phyloP scores from a whole-genome alignment of 1,140 invertebrate species.

The Physella acuta region DNA sequence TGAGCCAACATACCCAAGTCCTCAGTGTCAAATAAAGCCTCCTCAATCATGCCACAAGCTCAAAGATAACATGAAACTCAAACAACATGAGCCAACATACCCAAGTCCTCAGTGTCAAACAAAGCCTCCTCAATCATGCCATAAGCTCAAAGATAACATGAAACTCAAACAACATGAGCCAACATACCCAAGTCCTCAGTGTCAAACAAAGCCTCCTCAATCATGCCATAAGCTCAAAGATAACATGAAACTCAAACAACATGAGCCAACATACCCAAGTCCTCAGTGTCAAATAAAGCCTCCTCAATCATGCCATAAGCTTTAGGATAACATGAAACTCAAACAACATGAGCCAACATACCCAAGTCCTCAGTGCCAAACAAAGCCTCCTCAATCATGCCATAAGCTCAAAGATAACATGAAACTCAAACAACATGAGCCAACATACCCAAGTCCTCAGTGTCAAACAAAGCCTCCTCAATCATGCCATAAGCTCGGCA shows the following conservation, averaged over 20 bases:
- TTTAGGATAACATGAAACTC: too few relatives aligned
- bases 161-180: too few relatives aligned
- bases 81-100: too few relatives aligned
- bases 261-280: too few relatives aligned
- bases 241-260: too few relatives aligned
- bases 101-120: conserved; percentile 91
- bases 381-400: conserved; percentile 85
- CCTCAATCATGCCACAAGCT: conserved; percentile 80
- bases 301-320: conserved; percentile 82
- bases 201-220: conserved; percentile 91
- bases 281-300: conserved; percentile 92
- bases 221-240: conserved; percentile 75
- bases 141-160: conserved; percentile 70
- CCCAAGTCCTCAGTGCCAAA: conserved; percentile 91
- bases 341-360: too few relatives aligned
- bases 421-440: too few relatives aligned
- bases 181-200: conserved; percentile 83
- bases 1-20: conserved; percentile 76
- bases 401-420: conserved; percentile 72
- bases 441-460: conserved; percentile 79
- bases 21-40: conserved; percentile 92
- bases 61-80: too few relatives aligned
- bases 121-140: conserved; percentile 87
- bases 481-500: conserved; percentile 80
- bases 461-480: conserved; percentile 91